Evolutionary conservation across 2,888 invertebrate species (phyloP).

Genomic region (Leptinotarsa tumamoca): DNA sequence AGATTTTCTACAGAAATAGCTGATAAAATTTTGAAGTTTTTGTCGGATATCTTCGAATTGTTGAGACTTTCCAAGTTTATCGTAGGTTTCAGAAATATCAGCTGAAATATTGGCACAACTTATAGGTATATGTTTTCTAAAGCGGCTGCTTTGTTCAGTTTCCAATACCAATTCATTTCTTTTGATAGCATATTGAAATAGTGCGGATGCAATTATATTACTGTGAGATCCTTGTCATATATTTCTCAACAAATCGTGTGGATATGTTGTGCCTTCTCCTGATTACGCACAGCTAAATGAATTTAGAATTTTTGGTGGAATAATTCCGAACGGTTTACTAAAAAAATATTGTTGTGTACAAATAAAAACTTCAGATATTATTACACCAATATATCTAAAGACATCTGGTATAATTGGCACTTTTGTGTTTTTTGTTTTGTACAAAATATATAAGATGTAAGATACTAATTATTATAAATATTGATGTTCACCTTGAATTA

Average conservation of each 20-base stretch:
- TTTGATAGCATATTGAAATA: not conserved
- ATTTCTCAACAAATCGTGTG: slow-evolving; percentile 54
- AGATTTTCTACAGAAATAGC: slow-evolving; percentile 18
- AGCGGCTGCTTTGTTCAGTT: slow-evolving; percentile 50
- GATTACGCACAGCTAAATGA: slow-evolving; percentile 60
- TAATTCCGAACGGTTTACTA: not conserved
- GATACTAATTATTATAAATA: slow-evolving; percentile 57
- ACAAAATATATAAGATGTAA: slow-evolving; percentile 58
- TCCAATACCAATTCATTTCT: slow-evolving; percentile 26
- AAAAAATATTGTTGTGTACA: slow-evolving; percentile 7
- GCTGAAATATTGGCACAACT: slow-evolving; percentile 57
- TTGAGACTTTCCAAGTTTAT: slow-evolving; percentile 35
- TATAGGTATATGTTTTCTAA: slow-evolving; percentile 38
- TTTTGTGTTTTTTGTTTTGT: slow-evolving; percentile 57
- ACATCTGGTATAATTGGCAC: slow-evolving; percentile 51
- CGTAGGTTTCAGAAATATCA: slow-evolving; percentile 59
- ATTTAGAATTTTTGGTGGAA: slow-evolving; percentile 42
- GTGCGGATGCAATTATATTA: slow-evolving; percentile 21
- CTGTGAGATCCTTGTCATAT: slow-evolving; percentile 38
- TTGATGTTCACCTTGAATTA: slow-evolving; percentile 51
- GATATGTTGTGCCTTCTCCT: slow-evolving; percentile 64
- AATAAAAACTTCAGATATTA: slow-evolving; percentile 9
- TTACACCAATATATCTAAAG: slow-evolving; percentile 35
- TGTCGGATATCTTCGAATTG: slow-evolving; percentile 24
- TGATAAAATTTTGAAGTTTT: not conserved